Evolutionary conservation across 2,113 vertebrate species (phyloP), one percentile per base, ranked within the genome.

Genomic region (Gobio gobio): DNA sequence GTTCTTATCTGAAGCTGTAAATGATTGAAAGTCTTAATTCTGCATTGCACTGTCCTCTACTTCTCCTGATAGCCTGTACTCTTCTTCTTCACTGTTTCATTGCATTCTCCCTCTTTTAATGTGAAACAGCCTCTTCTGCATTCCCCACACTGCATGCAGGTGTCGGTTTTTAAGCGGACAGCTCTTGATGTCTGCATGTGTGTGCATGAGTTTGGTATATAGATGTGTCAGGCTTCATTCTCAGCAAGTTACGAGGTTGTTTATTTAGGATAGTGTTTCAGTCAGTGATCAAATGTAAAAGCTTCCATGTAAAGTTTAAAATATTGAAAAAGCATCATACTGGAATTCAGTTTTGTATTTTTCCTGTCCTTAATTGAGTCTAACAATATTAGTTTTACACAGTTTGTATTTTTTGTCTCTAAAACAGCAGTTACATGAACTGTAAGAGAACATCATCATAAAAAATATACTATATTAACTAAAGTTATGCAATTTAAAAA

Each of bases 251-350:
- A 83, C 56, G 3, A 91, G 89, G 88, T 85, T 91, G 91, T 90
- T 88, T 87, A 89, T 87, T 91, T 88, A 77, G 61, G 83, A 80
- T 75, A 66, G 83, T 86, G n/a, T 85, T 92, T 87, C 86, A 86
- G 81, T 89, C 88, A 87, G 89, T 90, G 92, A 86, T 43, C 90
- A 89, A 54, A 77, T 72, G 61, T 79, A 10, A 79, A 45, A 61
- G 36, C 12, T 24, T 59, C 6, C n/a, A 61, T 61, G 33, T 16
- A 47, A 10, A 45, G 58, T 61, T 59, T 40, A 8, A 59, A 9
- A 20, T 77, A 18, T 63, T 63, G 24, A 1, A 18, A 63, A 61
- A 10, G n/a, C 22, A 10, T 45, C 7, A 47, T 63, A 2, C 29
- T 47, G 13, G 13, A 79, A 47, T 63, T 0, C 26, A 26, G n/a